A percentile compares a stretch with the other conserved stretches of the same genome.
These are phyloP conservation scores for Porites lobata DNA, from an alignment of 92 coral and sea anemone genomes.

Conservation along the genomic window DNA sequence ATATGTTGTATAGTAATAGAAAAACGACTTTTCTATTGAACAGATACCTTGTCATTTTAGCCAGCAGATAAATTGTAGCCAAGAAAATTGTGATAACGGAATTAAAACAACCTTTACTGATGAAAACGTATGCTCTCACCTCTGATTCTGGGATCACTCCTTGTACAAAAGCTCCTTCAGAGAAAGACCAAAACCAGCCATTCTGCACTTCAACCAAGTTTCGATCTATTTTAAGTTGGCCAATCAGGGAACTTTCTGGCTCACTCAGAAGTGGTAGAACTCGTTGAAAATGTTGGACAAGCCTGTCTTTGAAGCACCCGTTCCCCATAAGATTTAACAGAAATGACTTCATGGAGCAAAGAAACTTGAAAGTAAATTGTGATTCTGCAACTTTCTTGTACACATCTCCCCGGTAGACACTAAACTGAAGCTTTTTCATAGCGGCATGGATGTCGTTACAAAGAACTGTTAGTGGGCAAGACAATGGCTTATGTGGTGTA, in stretches of 20 bases:
- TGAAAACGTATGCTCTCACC: neutral
- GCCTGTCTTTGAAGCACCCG: conserved; percentile 38
- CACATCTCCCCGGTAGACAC: conserved; percentile 34
- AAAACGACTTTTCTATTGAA: too few species aligned
- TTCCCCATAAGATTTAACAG: conserved; percentile 58
- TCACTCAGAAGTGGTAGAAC: conserved; percentile 47
- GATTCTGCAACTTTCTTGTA: conserved; percentile 19
- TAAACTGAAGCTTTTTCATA: conserved; percentile 26
- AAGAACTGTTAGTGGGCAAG: conserved; percentile 47
- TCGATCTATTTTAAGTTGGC: conserved; percentile 24
- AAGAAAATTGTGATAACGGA: neutral
- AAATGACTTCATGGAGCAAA: conserved; percentile 58
- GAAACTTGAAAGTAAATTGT: conserved; percentile 25
- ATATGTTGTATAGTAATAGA: too few species aligned
- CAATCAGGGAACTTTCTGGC: conserved; percentile 30
- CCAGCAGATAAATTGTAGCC: neutral
- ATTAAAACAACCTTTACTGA: neutral
- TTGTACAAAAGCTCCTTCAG: conserved; percentile 11
- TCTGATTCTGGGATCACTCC: conserved; percentile 9
- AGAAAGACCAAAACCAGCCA: conserved; percentile 52
- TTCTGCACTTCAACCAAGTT: conserved; percentile 54
- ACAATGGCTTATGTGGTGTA: conserved; percentile 42
- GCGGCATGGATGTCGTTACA: conserved; percentile 50
- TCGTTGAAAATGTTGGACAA: conserved; percentile 41
- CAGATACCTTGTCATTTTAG: neutral